A percentile compares a stretch with the other conserved stretches of the same genome.
These are phyloP conservation scores for Euura saliciscinereae DNA, from an alignment of 1,140 invertebrate genomes.

Conservation along the genomic window DNA sequence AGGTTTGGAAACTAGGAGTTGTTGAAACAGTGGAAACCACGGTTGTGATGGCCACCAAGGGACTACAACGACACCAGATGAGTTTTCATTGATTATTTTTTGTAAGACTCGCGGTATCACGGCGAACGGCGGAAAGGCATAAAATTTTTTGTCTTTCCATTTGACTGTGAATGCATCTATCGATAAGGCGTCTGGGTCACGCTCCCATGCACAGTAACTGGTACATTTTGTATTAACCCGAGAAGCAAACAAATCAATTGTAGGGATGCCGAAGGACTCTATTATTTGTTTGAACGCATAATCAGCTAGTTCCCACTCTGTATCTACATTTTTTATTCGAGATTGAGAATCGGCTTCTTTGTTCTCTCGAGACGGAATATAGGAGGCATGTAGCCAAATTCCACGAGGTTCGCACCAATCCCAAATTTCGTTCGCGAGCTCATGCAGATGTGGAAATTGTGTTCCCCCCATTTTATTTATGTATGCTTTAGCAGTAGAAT, in stretches of 20 bases:
- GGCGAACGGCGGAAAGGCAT: constrained; percentile 11
- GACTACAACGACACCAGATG: constrained; percentile 16
- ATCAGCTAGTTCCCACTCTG: constrained; percentile 4
- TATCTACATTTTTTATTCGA: neutral
- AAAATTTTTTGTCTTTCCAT: neutral
- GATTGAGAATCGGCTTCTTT: neutral
- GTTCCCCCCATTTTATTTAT: constrained; percentile 28
- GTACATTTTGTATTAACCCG: constrained; percentile 28
- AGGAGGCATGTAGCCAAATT: neutral
- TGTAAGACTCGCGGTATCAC: constrained; percentile 13
- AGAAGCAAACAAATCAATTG: constrained; percentile 30
- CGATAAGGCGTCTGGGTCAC: constrained; percentile 25
- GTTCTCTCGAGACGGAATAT: constrained; percentile 7
- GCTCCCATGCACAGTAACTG: constrained; percentile 26
- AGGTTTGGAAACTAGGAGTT: no score
- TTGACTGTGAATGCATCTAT: constrained; percentile 29
- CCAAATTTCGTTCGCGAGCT: neutral
- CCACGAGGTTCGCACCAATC: neutral
- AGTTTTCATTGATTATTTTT: constrained; percentile 16
- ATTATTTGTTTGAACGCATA: constrained; percentile 17
- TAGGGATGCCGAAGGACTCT: constrained; percentile 27
- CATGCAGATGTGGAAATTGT: neutral
- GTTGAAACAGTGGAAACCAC: neutral
- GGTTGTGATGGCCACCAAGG: constrained; percentile 20
- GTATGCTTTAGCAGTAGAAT: constrained; percentile 31